Evolutionary conservation across 2,797 vertebrate species (phyloP), one percentile per base, ranked within the genome.

Genomic region (Sternarchorhynchus goeldii): DNA sequence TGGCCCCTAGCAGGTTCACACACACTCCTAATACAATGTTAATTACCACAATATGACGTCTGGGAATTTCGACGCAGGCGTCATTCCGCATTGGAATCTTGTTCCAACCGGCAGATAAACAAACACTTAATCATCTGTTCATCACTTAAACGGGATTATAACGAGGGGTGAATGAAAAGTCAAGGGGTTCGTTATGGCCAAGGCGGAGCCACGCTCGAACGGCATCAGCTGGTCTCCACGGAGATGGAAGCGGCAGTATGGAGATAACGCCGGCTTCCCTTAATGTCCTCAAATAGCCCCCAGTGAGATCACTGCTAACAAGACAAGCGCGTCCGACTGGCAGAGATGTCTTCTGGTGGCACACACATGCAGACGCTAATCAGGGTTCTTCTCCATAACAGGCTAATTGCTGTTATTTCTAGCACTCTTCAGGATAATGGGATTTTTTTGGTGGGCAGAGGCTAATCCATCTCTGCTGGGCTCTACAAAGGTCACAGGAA

Each of bases 61-160:
- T 69, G 85, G 81, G 77, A 80, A 80, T 83, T 76, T 81, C 58
- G 2, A 36, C 6, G 50, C 21, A 64, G 60, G 67, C 20, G 5
- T n/a, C 69, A 50, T 85, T 83, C 87, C 85, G 82, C 81, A 91
- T 88, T 77, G 66, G 78, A 83, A 90, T 81, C 79, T 7, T n/a
- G 31, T 6, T n/a, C 8, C 18, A 17, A 10, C n/a, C 56, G 17
- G 5, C 29, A 65, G 58, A 86, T 84, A 89, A 90, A 89, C 87
- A 92, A 90, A 88, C 85, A 88, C 86, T 90, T 90, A 86, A 92
- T 91, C 87, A 85, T 89, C 85, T 79, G 73, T 87, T 85, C 78
- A 36, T 84, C 82, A 85, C 87, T 87, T 86, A 81, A 84, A 85
- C 86, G 87, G 75, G 87, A 89, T 88, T 88, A 89, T 83, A 85